These are phyloP conservation scores for Mustelus asterias DNA, from an alignment of 2,113 vertebrate species.

Conservation along the genomic window DNA sequence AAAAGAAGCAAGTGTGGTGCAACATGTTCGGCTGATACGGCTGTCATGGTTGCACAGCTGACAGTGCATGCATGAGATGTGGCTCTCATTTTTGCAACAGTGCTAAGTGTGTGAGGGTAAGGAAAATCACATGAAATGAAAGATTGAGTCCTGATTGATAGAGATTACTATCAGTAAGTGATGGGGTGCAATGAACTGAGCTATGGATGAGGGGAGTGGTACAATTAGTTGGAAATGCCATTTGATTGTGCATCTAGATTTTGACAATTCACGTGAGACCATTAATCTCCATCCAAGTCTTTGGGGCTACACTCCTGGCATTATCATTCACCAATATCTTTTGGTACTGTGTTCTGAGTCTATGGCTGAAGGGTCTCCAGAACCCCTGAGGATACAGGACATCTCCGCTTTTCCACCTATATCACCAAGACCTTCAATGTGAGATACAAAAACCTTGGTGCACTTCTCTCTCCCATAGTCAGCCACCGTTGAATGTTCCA, in stretches of 20 bases:
- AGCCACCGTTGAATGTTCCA: neutral
- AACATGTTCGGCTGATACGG: no score
- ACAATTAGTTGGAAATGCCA: neutral
- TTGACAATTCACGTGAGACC: neutral
- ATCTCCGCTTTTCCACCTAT: neutral
- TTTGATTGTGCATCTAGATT: neutral
- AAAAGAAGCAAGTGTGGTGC: no score
- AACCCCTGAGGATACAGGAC: neutral
- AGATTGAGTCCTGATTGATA: neutral
- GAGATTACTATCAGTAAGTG: neutral
- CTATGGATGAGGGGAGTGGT: neutral
- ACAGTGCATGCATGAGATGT: no score
- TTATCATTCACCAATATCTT: neutral
- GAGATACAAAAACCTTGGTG: neutral
- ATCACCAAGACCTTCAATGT: neutral
- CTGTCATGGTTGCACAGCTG: no score
- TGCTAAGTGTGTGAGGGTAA: neutral
- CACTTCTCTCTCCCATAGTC: neutral
- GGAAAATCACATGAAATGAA: neutral
- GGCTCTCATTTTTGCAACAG: no score
- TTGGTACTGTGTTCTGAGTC: neutral
- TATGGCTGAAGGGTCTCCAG: neutral
- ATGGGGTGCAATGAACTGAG: neutral
- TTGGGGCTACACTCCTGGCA: neutral
- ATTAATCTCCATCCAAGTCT: neutral